Conservation (phyloP, 2,797 vertebrate genomes). For the Mustela erminea region DNA sequence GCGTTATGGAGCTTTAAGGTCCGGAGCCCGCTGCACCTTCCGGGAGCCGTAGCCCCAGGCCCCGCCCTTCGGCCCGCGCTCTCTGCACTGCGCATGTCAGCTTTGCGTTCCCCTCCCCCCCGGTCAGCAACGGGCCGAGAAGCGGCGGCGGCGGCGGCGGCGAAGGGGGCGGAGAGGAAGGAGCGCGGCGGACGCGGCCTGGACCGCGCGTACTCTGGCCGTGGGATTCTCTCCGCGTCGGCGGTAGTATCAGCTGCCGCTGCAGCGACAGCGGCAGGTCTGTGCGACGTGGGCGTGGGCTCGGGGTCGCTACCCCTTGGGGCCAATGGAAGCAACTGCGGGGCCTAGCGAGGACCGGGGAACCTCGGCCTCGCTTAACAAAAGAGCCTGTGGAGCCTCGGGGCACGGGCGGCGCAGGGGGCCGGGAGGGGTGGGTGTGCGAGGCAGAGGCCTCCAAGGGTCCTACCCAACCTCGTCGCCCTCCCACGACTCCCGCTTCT, state of each 20-base stretch:
- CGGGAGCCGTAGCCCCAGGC: conserved; percentile 30
- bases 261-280: background rate
- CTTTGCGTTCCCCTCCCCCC: conserved; percentile 57
- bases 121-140: conserved; percentile 82
- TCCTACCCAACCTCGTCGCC: background rate
- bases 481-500: background rate
- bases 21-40: background rate
- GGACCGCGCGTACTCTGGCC: background rate
- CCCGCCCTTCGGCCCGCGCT: conserved; percentile 68
- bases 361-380: conserved; percentile 82
- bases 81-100: conserved; percentile 75
- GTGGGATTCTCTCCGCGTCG: background rate
- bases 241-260: background rate
- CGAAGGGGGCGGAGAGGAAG: conserved; percentile 70
- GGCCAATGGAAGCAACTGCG: background rate
- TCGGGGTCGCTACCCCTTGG: background rate
- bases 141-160: conserved; percentile 59
- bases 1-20: background rate
- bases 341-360: conserved; percentile 67
- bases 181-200: conserved; percentile 39
- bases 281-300: background rate
- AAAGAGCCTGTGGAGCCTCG: conserved; percentile 71
- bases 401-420: background rate
- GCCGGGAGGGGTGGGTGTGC: conserved; percentile 13
- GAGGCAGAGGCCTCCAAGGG: background rate